phyloP scores from a whole-genome alignment of 2,888 invertebrate species.

The Ormyrus thymus region DNA sequence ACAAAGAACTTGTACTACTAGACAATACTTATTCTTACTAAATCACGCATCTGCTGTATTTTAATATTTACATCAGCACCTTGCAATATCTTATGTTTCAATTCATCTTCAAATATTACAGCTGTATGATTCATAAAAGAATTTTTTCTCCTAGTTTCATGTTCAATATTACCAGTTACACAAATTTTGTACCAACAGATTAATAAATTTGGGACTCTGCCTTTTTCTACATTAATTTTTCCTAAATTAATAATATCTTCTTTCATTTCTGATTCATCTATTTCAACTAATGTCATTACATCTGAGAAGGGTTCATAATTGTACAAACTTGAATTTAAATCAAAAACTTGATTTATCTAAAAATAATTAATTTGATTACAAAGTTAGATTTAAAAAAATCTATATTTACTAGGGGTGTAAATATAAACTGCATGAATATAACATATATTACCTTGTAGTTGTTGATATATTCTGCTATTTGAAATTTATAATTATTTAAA shows the following conservation, averaged over 20 bases:
- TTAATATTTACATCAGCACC: conserved; percentile 61
- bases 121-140: conserved; percentile 68
- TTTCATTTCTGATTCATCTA: conserved; percentile 59
- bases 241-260: conserved; percentile 62
- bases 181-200: conserved; percentile 65
- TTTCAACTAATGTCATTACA: conserved; percentile 60
- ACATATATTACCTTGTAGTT: conserved; percentile 77
- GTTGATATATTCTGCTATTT: conserved; percentile 78
- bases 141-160: conserved; percentile 61
- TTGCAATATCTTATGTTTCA: conserved; percentile 55
- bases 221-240: conserved; percentile 54
- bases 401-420: not conserved
- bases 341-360: conserved; percentile 66
- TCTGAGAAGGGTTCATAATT: conserved; percentile 58
- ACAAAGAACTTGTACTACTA: conserved; percentile 30
- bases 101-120: conserved; percentile 62
- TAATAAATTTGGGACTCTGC: conserved; percentile 62
- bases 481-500: conserved; percentile 66
- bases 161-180: conserved; percentile 54
- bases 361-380: conserved; percentile 46
- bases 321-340: conserved; percentile 65
- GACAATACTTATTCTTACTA: conserved; percentile 59
- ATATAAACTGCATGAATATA: not conserved
- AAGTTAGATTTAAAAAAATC: not conserved
- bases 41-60: conserved; percentile 62